These are phyloP conservation scores for Eidolon helvum DNA, from an alignment of 2,113 vertebrate genomes.

Conservation along the genomic window DNA sequence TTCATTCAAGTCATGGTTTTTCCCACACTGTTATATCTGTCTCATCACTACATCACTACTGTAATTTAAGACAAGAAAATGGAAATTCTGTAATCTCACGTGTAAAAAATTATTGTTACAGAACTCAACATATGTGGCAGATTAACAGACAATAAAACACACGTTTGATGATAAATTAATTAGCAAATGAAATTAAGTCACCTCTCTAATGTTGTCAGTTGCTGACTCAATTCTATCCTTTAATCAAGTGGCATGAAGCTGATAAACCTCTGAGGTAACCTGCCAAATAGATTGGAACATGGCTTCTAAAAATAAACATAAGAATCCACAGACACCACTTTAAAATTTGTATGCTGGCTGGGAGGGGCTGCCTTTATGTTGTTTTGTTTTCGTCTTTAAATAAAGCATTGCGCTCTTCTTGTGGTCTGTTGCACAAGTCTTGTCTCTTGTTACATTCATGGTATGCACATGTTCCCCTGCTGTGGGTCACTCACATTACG, in stretches of 20 bases:
- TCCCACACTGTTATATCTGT: background rate
- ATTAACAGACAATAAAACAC: constrained; percentile 53
- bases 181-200: constrained; percentile 34
- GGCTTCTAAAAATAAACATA: constrained; percentile 35
- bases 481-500: constrained; percentile 60
- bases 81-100: background rate
- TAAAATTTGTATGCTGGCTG: constrained; percentile 9
- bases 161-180: background rate
- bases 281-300: background rate
- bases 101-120: background rate
- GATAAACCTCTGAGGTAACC: constrained; percentile 8
- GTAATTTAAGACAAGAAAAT: background rate
- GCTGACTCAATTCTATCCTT: constrained; percentile 47
- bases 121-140: constrained; percentile 45
- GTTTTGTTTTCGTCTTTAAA: constrained; percentile 73
- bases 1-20: background rate
- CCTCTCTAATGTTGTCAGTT: background rate
- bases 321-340: constrained; percentile 36
- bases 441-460: constrained; percentile 57
- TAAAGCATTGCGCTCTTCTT: constrained; percentile 57
- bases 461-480: constrained; percentile 67
- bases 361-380: constrained; percentile 59
- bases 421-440: constrained; percentile 63
- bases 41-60: background rate
- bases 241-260: constrained; percentile 25